phyloP scores from a whole-genome alignment of 2,888 invertebrate genomes.

The Cantharis flavilabris region DNA sequence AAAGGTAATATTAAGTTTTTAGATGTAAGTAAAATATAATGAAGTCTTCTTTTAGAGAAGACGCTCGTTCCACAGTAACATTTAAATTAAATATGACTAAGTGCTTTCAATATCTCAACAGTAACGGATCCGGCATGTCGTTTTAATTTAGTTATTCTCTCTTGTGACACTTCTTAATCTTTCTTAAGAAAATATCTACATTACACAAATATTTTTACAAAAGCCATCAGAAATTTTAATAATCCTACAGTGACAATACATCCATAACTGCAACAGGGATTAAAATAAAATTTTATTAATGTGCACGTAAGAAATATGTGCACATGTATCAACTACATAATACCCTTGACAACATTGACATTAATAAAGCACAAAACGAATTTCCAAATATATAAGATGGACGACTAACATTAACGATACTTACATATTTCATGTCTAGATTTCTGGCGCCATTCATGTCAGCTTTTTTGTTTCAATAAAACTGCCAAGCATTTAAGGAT shows the following conservation, averaged over 20 bases:
- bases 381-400: conserved; percentile 24
- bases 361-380: conserved; percentile 14
- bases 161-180: conserved; percentile 7
- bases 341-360: neutral
- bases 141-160: conserved; percentile 17
- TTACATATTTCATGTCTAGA: conserved; percentile 37
- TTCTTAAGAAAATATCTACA: neutral
- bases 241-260: neutral
- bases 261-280: neutral
- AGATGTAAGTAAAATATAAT: neutral
- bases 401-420: conserved; percentile 34
- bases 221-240: neutral
- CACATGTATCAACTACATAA: neutral
- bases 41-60: neutral
- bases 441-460: conserved; percentile 33
- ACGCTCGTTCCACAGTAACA: neutral
- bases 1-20: neutral
- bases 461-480: conserved; percentile 21
- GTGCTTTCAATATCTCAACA: conserved; percentile 7
- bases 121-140: conserved; percentile 14
- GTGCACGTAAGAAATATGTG: neutral
- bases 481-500: neutral
- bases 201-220: neutral
- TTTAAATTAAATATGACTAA: conserved; percentile 16
- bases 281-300: neutral